Base-by-base conservation (phyloP, 1,140 invertebrate species). In the Nylanderia fulva region DNA sequence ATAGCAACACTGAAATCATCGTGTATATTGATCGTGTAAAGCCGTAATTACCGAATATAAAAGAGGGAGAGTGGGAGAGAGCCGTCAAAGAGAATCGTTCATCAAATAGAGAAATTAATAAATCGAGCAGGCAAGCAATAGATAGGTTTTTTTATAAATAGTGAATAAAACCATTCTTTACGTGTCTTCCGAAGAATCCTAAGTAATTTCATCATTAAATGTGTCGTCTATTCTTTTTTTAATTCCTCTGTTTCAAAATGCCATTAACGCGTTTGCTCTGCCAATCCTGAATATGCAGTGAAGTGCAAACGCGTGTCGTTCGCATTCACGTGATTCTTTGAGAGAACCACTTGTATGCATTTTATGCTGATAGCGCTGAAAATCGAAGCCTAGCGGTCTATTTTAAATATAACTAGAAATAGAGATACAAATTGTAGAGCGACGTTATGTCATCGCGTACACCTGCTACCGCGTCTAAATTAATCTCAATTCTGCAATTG, bases 21-120 rank as follows among this genome's bases (percentile, higher is more conserved):
- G 36, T 45, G 52, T 58, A 58, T 48, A 48, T 58, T 33, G 36
- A 71, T 82, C 52, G 8, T n/a, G n/a, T 58, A 42, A 27, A 58
- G 9, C 0, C 21, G 15, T 79, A 71, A 71, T 60, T 71, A 21
- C 3, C 21, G 18, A 27, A 18, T 27, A 21, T 58, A 42, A 71
- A 71, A 29, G 36, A 6, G 33, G n/a, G 36, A 6, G 33, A 13
- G 15, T 11, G 52, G 21, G n/a, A 79, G 29, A 27, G 13, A 79
- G 33, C 13, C n/a, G 2, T 69, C n/a, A 18, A 66, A 52, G n/a
- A 52, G n/a, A 33, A 77, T 4, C 8, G 9, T 0, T 9, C 8
- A 7, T 52, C 60, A n/a, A 77, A 13, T 13, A 6, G 29, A 24
- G 0, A 5, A 79, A 39, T 48, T 48, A 39, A 68, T 79, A 39